Evolutionary conservation across 2,113 vertebrate genomes (phyloP).

Genomic region (Murina feae): DNA sequence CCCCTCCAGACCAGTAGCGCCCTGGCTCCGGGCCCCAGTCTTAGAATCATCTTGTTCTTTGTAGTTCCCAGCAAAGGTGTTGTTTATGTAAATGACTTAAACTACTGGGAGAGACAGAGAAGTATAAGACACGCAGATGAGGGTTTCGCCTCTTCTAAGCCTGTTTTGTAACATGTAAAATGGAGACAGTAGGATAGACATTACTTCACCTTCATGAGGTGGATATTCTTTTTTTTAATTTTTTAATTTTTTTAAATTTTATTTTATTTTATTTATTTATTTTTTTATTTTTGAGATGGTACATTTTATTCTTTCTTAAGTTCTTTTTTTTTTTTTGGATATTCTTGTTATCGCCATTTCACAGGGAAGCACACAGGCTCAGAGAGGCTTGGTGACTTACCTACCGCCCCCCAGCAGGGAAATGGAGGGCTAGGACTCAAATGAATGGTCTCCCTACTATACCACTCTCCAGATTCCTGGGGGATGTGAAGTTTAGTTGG

Average conservation of each 20-base stretch:
- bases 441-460: not conserved
- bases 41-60: not conserved
- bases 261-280: no score
- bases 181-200: not conserved
- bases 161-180: not conserved
- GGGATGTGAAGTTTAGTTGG: not conserved
- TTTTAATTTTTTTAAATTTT: no score
- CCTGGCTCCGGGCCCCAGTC: not conserved
- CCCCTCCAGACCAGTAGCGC: not conserved
- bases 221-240: no score
- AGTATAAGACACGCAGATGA: not conserved
- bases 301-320: no score
- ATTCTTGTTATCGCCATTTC: not conserved
- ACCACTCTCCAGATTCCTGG: not conserved
- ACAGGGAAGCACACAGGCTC: not conserved
- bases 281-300: no score
- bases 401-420: not conserved
- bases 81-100: conserved; percentile 6
- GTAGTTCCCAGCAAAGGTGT: not conserved
- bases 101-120: not conserved
- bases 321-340: no score
- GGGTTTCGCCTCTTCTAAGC: not conserved
- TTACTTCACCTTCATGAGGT: not conserved
- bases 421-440: not conserved
- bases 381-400: not conserved